Percentiles rank a stretch among this genome's conserved stretches.
These are phyloP conservation scores for Diplolepis rosae DNA, from an alignment of 2,888 invertebrate genomes.

Conservation along the genomic window DNA sequence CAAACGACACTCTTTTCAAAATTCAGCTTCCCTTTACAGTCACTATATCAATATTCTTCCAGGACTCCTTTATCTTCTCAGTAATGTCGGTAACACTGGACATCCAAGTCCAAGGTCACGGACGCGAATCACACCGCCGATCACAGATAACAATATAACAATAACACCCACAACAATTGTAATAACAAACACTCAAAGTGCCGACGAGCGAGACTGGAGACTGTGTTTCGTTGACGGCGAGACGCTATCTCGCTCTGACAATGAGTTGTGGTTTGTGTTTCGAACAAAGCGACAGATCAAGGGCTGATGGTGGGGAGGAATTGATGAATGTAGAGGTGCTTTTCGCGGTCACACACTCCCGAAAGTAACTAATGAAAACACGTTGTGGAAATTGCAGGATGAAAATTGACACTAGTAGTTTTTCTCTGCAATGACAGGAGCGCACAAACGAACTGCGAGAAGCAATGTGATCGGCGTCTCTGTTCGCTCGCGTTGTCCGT, in stretches of 20 bases:
- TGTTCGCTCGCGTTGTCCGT: slow-evolving; percentile 44
- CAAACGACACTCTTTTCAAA: slow-evolving; percentile 46
- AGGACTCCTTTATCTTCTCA: neutral
- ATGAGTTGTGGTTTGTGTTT: slow-evolving; percentile 45
- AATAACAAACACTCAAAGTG: slow-evolving; percentile 9
- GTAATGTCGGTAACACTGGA: slow-evolving; percentile 30
- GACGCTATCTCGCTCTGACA: slow-evolving; percentile 22
- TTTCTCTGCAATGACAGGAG: slow-evolving; percentile 30
- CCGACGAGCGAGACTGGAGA: neutral
- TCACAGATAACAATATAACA: neutral
- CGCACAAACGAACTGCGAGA: neutral
- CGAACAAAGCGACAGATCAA: slow-evolving; percentile 41
- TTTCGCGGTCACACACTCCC: neutral
- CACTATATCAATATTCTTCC: neutral
- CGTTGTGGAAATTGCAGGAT: neutral
- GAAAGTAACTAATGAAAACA: neutral
- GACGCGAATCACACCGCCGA: neutral
- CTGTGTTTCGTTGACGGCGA: slow-evolving; percentile 1
- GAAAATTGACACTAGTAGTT: slow-evolving; percentile 27
- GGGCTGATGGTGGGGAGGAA: slow-evolving; percentile 6
- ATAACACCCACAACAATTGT: slow-evolving; percentile 10
- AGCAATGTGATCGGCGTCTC: slow-evolving; percentile 34
- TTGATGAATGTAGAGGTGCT: neutral
- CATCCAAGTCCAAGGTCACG: slow-evolving; percentile 43
- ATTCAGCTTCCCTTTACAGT: slow-evolving; percentile 29